Evolutionary conservation across 1,140 invertebrate species (phyloP).

Genomic region (Papilio xuthus): DNA sequence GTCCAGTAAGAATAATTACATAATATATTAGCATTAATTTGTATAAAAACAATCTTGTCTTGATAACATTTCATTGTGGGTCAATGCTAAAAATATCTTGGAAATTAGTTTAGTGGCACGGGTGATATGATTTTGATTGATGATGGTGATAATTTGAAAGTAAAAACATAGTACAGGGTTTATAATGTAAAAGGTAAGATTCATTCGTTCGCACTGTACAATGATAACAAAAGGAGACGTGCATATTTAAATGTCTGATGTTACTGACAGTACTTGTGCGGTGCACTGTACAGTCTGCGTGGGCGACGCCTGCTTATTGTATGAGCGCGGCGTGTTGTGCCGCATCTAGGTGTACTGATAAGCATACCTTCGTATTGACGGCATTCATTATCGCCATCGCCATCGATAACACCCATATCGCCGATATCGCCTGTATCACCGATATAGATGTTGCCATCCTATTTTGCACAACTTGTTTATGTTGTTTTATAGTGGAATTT

Average conservation of each 20-base stretch:
- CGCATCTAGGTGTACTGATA: conserved; percentile 18
- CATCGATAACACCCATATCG: neutral
- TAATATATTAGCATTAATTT: neutral
- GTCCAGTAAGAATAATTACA: neutral
- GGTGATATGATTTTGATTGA: neutral
- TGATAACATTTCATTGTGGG: neutral
- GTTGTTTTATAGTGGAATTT: neutral
- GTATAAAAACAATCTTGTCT: neutral
- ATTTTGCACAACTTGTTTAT: conserved; percentile 9
- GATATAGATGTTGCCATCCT: neutral
- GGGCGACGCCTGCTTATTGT: conserved; percentile 42
- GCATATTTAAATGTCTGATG: too few relatives aligned
- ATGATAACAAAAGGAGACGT: too few relatives aligned
- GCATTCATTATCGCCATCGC: neutral
- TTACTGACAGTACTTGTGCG: conserved; percentile 24
- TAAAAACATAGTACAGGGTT: too few relatives aligned
- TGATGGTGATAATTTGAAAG: neutral
- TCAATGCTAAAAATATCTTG: neutral
- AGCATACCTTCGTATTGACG: conserved; percentile 12
- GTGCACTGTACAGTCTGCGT: conserved; percentile 38
- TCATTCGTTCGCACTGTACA: too few relatives aligned
- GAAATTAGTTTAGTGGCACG: neutral
- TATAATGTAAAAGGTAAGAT: too few relatives aligned
- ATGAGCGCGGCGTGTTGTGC: conserved; percentile 38
- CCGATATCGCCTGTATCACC: neutral